Percentiles rank a stretch among this genome's conserved stretches.
phyloP scores from a whole-genome alignment of 2,113 vertebrate species.

The Lophochroa leadbeateri region DNA sequence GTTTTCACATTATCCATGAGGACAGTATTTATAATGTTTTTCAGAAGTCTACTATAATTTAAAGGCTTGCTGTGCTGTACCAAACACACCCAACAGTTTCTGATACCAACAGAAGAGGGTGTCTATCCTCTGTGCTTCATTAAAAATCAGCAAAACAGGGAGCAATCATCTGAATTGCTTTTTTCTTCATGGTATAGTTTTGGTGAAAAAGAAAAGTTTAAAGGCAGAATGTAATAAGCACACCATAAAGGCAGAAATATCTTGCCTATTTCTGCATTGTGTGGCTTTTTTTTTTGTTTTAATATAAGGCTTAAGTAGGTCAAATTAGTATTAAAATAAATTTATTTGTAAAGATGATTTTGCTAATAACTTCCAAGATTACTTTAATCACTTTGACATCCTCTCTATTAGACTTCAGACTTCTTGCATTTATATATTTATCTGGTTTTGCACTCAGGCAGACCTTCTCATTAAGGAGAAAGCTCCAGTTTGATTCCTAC shows the following conservation, averaged over 20 bases:
- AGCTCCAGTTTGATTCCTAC: neutral
- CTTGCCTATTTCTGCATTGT: neutral
- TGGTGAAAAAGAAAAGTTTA: neutral
- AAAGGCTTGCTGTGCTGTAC: neutral
- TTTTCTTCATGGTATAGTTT: neutral
- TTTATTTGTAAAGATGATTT: constrained; percentile 26
- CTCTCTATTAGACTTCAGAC: neutral
- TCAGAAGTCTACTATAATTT: neutral
- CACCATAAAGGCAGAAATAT: neutral
- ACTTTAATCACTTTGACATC: constrained; percentile 49
- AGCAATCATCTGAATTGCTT: neutral
- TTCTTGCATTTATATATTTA: neutral
- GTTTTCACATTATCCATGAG: neutral
- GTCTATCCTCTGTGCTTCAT: neutral
- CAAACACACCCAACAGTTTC: constrained; percentile 26
- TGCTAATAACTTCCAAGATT: constrained; percentile 28
- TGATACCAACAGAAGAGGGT: constrained; percentile 32
- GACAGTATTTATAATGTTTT: neutral
- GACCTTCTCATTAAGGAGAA: neutral
- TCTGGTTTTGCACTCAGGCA: neutral
- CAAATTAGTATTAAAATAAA: constrained; percentile 48
- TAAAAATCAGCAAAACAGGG: neutral
- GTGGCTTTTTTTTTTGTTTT: neutral
- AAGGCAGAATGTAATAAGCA: neutral
- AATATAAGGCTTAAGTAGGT: constrained; percentile 11